phyloP scores from a whole-genome alignment of 1,140 invertebrate genomes.

The Aphelinus atriplicis region DNA sequence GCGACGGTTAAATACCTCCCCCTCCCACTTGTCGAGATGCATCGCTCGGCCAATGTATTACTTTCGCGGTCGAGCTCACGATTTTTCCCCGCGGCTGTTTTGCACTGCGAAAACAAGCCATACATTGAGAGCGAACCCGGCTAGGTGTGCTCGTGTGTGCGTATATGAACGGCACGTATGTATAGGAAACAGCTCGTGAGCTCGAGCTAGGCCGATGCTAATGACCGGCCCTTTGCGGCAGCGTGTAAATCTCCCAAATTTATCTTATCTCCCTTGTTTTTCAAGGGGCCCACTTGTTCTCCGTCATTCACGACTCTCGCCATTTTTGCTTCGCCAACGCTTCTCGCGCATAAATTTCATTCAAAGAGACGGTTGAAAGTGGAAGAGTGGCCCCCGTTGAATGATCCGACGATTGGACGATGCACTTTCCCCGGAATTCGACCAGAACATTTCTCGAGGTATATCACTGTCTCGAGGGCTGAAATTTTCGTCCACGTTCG shows the following conservation, averaged over 20 bases:
- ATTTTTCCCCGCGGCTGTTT: conserved; percentile 11
- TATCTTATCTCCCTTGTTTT: conserved; percentile 31
- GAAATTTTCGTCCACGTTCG: too few relatives aligned
- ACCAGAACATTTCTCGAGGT: too few relatives aligned
- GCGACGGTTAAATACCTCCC: conserved; percentile 17
- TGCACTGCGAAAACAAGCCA: conserved; percentile 11
- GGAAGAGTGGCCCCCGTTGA: too few relatives aligned
- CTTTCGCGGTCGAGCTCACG: conserved; percentile 9
- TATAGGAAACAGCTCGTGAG: too few relatives aligned
- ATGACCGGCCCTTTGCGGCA: conserved; percentile 10
- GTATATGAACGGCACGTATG: not conserved
- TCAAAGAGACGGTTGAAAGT: not conserved
- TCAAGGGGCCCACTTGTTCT: conserved; percentile 8
- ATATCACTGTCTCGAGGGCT: too few relatives aligned
- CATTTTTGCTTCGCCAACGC: not conserved
- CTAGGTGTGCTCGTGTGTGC: too few relatives aligned
- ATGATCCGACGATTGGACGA: too few relatives aligned
- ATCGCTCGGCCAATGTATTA: conserved; percentile 17
- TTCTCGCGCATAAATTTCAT: conserved; percentile 9
- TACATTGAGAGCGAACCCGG: conserved; percentile 10
- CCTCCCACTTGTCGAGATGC: not conserved
- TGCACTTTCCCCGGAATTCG: too few relatives aligned
- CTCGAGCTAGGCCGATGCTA: not conserved
- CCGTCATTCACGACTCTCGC: conserved; percentile 3
- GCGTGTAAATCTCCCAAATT: conserved; percentile 34